Evolutionary conservation across 2,113 vertebrate species (phyloP).

Genomic region (Sisor rabdophorus): DNA sequence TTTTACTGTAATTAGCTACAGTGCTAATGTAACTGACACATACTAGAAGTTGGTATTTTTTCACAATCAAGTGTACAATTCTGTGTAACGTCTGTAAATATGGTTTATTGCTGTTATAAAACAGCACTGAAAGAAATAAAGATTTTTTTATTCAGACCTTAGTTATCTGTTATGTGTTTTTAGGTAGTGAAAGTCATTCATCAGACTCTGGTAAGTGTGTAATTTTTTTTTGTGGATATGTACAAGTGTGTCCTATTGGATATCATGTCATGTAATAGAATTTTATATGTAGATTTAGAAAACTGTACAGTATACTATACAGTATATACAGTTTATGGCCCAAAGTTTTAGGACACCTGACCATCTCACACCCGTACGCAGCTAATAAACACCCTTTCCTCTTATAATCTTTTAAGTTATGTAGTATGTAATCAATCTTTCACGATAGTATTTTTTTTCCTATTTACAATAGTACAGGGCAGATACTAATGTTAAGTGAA

Average conservation of each 20-base stretch:
- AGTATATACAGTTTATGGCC: too few species aligned
- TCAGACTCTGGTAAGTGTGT: constrained; percentile 84
- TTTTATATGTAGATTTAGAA: not conserved
- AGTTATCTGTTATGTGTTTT: constrained; percentile 42
- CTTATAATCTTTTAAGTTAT: too few species aligned
- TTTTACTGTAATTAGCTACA: not conserved
- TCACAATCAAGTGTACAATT: not conserved
- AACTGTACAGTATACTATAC: too few species aligned
- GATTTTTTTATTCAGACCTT: not conserved
- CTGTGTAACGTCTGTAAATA: not conserved
- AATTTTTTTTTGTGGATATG: not conserved
- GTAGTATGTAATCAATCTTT: too few species aligned
- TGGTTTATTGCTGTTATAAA: not conserved
- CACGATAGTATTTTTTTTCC: too few species aligned
- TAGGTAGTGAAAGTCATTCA: constrained; percentile 87
- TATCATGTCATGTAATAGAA: not conserved
- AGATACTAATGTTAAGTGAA: too few species aligned
- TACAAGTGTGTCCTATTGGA: not conserved
- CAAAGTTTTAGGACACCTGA: too few species aligned
- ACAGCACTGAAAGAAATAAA: not conserved
- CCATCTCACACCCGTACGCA: too few species aligned
- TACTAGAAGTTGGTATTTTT: not conserved
- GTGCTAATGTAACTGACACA: not conserved
- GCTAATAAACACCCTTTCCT: too few species aligned
- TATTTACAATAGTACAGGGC: too few species aligned